Conservation (phyloP, 1,140 invertebrate species). For the Tetragonula clypearis region DNA sequence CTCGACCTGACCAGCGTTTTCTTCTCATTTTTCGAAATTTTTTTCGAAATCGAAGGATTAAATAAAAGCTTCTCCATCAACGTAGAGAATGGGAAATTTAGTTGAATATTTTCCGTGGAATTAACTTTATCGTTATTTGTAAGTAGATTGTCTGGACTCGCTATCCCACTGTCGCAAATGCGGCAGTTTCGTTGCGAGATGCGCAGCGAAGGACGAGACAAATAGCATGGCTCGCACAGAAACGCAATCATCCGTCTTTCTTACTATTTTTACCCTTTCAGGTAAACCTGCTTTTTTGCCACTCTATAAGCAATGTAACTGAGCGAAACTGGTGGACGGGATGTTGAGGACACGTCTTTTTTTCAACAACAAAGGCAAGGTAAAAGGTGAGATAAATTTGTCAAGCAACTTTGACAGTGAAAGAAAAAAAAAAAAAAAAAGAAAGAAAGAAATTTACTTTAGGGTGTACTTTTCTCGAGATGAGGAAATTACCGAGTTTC, state of each 20-base stretch:
- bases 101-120: not conserved
- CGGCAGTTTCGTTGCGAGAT: slow-evolving; percentile 13
- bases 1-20: not conserved
- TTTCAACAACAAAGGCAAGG: not conserved
- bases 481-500: not conserved
- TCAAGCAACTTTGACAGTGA: not conserved
- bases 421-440: not conserved
- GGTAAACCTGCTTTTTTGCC: slow-evolving; percentile 20
- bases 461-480: not conserved
- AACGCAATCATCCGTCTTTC: slow-evolving; percentile 43
- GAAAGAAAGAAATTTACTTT: not conserved
- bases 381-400: not conserved
- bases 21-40: not conserved
- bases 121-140: not conserved
- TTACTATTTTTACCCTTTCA: slow-evolving; percentile 24
- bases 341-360: not conserved
- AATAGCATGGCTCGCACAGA: slow-evolving; percentile 10
- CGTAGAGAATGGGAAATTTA: not conserved
- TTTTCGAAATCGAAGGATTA: not conserved
- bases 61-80: not conserved
- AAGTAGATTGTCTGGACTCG: not conserved
- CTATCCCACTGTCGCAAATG: slow-evolving; percentile 33
- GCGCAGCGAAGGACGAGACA: not conserved
- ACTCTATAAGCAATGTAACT: not conserved
- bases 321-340: not conserved